phyloP scores from a whole-genome alignment of 2,797 vertebrate species.

The Thalassophryne amazonica region DNA sequence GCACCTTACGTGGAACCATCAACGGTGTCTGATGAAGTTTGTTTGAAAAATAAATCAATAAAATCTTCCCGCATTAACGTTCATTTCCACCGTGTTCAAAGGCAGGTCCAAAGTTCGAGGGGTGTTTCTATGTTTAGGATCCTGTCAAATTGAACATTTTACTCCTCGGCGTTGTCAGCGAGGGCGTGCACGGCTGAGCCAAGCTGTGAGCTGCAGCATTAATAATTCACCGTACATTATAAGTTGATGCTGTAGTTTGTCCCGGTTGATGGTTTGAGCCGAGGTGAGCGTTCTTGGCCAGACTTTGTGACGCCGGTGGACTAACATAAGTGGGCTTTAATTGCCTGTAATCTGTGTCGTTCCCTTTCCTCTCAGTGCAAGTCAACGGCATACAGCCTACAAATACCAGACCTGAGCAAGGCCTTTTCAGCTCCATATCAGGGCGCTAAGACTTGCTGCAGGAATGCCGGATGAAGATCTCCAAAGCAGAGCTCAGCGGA shows the following conservation, averaged over 20 bases:
- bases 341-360: constrained; percentile 67
- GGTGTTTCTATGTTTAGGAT: background rate
- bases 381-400: constrained; percentile 54
- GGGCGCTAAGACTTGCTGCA: constrained; percentile 8
- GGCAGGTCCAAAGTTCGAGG: too few relatives aligned
- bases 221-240: constrained; percentile 75
- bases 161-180: constrained; percentile 2
- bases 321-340: constrained; percentile 71
- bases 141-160: background rate
- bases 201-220: constrained; percentile 61
- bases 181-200: constrained; percentile 31
- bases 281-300: constrained; percentile 72
- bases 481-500: constrained; percentile 19
- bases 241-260: constrained; percentile 68
- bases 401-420: constrained; percentile 48
- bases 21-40: too few relatives aligned
- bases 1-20: too few relatives aligned
- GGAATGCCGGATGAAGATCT: constrained; percentile 43
- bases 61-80: too few relatives aligned
- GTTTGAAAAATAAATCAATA: too few relatives aligned
- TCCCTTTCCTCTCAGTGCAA: constrained; percentile 54
- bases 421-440: constrained; percentile 43
- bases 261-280: constrained; percentile 74
- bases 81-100: too few relatives aligned
- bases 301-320: constrained; percentile 72